Percentiles rank a stretch among this genome's conserved stretches.
Evolutionary conservation across 2,113 vertebrate species (phyloP).

Genomic region (Proterorhinus semilunaris): DNA sequence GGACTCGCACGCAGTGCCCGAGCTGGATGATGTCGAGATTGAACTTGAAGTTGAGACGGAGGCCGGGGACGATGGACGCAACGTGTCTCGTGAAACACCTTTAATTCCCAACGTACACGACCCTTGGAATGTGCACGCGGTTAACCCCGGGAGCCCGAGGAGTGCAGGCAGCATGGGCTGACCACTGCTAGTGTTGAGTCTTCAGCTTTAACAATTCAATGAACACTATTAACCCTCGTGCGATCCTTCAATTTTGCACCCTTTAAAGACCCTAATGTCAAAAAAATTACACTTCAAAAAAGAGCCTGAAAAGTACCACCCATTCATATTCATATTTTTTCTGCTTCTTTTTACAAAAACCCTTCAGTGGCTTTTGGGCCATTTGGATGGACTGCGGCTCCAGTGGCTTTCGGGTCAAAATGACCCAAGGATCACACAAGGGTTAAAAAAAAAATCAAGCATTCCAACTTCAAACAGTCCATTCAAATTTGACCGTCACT

Average conservation of each 20-base stretch:
- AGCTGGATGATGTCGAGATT: conserved; percentile 61
- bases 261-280: no score
- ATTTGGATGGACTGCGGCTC: no score
- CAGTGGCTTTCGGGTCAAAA: no score
- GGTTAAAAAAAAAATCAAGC: not conserved
- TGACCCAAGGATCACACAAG: no score
- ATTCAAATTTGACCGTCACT: not conserved
- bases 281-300: no score
- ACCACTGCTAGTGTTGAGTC: conserved; percentile 12
- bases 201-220: not conserved
- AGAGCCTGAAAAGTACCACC: no score
- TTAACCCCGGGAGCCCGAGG: conserved; percentile 71
- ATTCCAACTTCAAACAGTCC: no score
- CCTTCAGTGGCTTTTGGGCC: no score
- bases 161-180: conserved; percentile 58
- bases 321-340: no score
- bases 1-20: conserved; percentile 77
- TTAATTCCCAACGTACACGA: conserved; percentile 74
- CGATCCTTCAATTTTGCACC: no score
- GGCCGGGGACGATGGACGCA: conserved; percentile 57
- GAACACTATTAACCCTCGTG: no score
- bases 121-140: conserved; percentile 76
- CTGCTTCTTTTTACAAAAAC: no score
- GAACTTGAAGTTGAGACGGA: conserved; percentile 60
- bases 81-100: conserved; percentile 70